Evolutionary conservation across 1,140 invertebrate genomes (phyloP), one percentile per base, ranked within the genome.

Genomic region (Bombus affinis): DNA sequence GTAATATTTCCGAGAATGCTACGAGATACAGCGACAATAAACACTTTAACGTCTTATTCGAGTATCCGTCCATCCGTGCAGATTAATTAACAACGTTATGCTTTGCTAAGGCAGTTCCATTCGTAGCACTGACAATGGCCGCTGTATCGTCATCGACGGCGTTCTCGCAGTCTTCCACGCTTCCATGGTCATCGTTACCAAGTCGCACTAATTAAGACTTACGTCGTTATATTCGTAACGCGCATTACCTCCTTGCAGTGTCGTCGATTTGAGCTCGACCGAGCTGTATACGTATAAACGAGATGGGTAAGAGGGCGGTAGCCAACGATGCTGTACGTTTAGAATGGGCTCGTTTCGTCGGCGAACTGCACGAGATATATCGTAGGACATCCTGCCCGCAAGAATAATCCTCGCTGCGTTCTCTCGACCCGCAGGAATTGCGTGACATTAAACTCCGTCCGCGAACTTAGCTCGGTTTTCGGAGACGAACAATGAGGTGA

Each of bases 381-480:
- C 87, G 84, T 78, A 74, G 87, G 83, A 85, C 32, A 87, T 90
- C 90, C 90, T 89, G 84, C 80, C 81, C 88, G 82, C 81, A 87
- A 90, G 90, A 92, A 92, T 94, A 93, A 94, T 93, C 92, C 88
- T 88, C 73, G 86, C 78, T 76, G 80, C 90, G 87, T 81, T 83
- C 81, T 37, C 57, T 83, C 87, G 83, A 59, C 37, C 91, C 86
- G 85, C 88, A 94, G 95, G 94, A 95, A 94, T 94, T 93, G 93
- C 94, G 92, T 93, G 81, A 94, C 95, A 95, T 95, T 95, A 94
- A 95, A 94, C 93, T 93, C 87, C 68, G 78, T 86, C 73, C 90
- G 86, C 88, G 92, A 93, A 93, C 92, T 95, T 93, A 91, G 91
- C 91, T 86, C 91, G 86, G 87, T 81, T 89, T 89, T 89, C 90